A percentile compares a stretch with the other conserved stretches of the same genome.
These are phyloP conservation scores for Chrysomallon squamiferum DNA, from an alignment of 1,140 invertebrate genomes.

Conservation along the genomic window DNA sequence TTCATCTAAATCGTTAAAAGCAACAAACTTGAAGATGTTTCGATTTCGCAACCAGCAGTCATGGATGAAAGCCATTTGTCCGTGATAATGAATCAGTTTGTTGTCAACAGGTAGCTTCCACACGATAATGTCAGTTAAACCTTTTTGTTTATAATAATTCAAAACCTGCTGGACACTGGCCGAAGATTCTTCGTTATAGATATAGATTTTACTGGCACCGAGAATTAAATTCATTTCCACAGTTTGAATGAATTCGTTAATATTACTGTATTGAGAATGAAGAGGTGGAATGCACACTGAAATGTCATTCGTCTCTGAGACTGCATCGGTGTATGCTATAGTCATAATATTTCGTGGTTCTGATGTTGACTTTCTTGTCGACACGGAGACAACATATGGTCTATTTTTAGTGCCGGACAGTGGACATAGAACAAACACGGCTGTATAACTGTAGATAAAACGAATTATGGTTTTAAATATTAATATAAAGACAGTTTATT, in stretches of 20 bases:
- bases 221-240: neutral
- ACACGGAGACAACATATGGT: neutral
- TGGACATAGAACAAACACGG: neutral
- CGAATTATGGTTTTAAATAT: neutral
- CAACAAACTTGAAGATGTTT: neutral
- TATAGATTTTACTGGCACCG: neutral
- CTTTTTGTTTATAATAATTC: neutral
- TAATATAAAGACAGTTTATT: neutral
- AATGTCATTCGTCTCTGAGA: neutral
- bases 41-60: neutral
- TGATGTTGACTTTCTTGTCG: neutral
- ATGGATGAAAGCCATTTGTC: neutral
- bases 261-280: neutral
- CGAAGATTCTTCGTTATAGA: neutral
- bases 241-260: neutral
- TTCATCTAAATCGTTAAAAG: neutral
- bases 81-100: neutral
- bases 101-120: neutral
- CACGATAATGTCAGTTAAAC: neutral
- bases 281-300: neutral
- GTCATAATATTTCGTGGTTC: neutral
- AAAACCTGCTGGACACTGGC: neutral
- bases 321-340: neutral
- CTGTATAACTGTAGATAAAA: neutral
- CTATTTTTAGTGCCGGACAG: neutral